phyloP scores from a whole-genome alignment of 2,113 vertebrate genomes.

The Grantiella picta region DNA sequence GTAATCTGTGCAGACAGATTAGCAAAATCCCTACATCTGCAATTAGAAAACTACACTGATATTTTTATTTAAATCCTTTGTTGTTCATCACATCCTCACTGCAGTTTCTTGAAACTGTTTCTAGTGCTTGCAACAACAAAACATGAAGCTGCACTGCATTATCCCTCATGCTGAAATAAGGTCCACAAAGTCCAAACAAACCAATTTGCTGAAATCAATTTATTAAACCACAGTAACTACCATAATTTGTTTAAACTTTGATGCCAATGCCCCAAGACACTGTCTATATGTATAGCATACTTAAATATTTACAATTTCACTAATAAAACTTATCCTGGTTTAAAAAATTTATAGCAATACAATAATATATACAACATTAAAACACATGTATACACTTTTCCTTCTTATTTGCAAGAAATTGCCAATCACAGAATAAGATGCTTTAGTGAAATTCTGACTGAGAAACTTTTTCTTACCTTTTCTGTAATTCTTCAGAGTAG shows the following conservation, averaged over 20 bases:
- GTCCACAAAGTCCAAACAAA: background rate
- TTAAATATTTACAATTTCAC: background rate
- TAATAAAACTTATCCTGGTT: background rate
- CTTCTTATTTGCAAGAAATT: background rate
- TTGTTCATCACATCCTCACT: background rate
- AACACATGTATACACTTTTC: background rate
- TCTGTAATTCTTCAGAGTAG: background rate
- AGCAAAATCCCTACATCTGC: background rate
- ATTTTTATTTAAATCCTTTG: background rate
- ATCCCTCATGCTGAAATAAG: background rate
- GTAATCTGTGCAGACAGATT: background rate
- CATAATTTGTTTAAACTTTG: background rate
- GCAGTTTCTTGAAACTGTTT: background rate
- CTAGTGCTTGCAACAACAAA: background rate
- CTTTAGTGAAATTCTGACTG: background rate
- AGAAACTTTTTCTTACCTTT: background rate
- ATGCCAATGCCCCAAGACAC: background rate
- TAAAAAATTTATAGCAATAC: background rate
- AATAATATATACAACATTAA: background rate
- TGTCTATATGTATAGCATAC: background rate
- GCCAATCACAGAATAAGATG: background rate
- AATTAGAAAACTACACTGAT: background rate
- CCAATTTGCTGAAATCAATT: background rate
- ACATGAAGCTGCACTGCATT: background rate
- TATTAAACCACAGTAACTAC: background rate